Percentiles rank a stretch among this genome's conserved stretches.
phyloP scores from a whole-genome alignment of 2,113 vertebrate species.

The Myrmecobius fasciatus region DNA sequence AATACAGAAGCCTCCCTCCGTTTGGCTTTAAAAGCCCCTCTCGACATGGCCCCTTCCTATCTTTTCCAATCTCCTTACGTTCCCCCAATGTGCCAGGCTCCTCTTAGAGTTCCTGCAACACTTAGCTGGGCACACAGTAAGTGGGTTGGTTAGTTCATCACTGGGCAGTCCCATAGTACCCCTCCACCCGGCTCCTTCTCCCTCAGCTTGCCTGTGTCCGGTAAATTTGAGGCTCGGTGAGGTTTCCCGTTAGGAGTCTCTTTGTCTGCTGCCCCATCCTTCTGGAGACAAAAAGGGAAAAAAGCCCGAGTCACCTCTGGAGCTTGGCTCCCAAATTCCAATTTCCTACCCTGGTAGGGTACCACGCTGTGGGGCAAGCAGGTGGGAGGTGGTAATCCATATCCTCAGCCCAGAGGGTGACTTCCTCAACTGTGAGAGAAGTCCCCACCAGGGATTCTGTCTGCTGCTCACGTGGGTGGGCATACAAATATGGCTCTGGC shows the following conservation, averaged over 20 bases:
- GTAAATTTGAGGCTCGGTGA: slow-evolving; percentile 89
- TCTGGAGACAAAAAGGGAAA: slow-evolving; percentile 78
- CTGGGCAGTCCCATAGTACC: background rate
- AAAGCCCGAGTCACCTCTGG: slow-evolving; percentile 59
- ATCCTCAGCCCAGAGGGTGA: background rate
- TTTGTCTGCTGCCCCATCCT: slow-evolving; percentile 87
- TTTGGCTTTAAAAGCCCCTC: background rate
- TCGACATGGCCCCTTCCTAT: background rate
- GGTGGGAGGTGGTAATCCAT: background rate
- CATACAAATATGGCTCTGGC: background rate
- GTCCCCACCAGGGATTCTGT: background rate
- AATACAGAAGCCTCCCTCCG: background rate
- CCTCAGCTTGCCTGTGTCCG: slow-evolving; percentile 88
- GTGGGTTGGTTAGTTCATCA: background rate
- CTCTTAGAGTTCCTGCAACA: background rate
- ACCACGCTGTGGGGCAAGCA: background rate
- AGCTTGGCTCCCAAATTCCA: background rate
- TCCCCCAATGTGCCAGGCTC: background rate
- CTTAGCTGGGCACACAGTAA: background rate
- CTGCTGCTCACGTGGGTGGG: background rate
- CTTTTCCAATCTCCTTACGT: background rate
- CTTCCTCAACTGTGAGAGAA: background rate
- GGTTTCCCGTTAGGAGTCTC: slow-evolving; percentile 87
- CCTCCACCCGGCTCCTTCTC: background rate
- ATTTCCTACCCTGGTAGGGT: background rate